A percentile compares a stretch with the other conserved stretches of the same genome.
Conservation (phyloP, 2,797 vertebrate genomes). For the Pyrocephalus nanus region DNA sequence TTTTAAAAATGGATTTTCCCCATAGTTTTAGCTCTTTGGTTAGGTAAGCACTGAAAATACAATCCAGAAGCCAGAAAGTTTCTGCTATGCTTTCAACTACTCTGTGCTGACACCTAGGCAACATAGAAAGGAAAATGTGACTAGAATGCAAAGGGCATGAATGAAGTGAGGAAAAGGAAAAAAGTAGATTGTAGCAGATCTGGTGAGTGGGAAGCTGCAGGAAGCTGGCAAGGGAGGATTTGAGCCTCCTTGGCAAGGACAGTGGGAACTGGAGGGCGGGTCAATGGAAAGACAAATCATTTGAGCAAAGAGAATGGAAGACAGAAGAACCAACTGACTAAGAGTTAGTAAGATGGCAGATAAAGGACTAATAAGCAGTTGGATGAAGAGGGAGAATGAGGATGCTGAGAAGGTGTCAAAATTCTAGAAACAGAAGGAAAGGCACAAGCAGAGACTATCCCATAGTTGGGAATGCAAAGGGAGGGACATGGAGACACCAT, state of each 20-base stretch:
- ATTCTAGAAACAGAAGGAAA: neutral
- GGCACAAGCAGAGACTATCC: neutral
- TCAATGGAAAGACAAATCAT: conserved; percentile 21
- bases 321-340: neutral
- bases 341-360: neutral
- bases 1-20: neutral
- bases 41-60: conserved; percentile 35
- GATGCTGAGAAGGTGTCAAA: neutral
- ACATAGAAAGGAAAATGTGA: conserved; percentile 50
- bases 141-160: conserved; percentile 46
- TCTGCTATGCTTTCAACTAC: conserved; percentile 23
- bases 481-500: neutral
- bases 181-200: conserved; percentile 7
- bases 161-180: conserved; percentile 32
- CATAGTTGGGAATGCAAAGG: neutral
- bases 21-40: neutral
- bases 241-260: conserved; percentile 41
- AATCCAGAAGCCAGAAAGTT: conserved; percentile 17
- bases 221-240: conserved; percentile 24
- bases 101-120: conserved; percentile 48
- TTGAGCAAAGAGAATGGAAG: neutral
- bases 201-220: conserved; percentile 30
- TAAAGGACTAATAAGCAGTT: neutral
- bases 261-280: conserved; percentile 35
- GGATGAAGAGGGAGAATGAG: neutral